These are phyloP conservation scores for Holacanthus passer DNA, from an alignment of 2,113 vertebrate species.

Conservation along the genomic window DNA sequence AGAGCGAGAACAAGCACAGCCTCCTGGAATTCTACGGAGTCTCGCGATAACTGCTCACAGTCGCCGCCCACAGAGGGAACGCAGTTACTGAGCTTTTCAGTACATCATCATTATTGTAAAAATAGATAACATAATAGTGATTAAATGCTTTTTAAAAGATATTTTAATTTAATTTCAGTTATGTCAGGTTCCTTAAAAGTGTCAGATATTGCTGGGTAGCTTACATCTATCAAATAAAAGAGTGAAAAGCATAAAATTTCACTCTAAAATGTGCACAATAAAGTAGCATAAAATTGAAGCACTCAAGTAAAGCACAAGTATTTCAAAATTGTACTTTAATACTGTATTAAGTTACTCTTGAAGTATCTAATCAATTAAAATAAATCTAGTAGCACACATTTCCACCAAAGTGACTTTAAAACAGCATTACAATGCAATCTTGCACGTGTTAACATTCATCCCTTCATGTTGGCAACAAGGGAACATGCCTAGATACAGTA, in stretches of 20 bases:
- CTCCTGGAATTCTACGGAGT: conserved; percentile 72
- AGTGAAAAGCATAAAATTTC: not conserved
- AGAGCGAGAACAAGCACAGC: conserved; percentile 45
- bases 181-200: not conserved
- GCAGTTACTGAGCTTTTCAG: not conserved
- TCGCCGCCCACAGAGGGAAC: conserved; percentile 47
- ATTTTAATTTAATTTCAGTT: not conserved
- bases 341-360: not conserved
- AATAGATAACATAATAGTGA: too few relatives aligned
- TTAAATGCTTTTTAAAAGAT: not conserved
- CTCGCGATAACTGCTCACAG: conserved; percentile 75
- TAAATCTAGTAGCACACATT: not conserved
- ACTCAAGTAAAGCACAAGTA: not conserved
- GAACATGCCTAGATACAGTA: conserved; percentile 70
- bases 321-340: not conserved
- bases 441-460: conserved; percentile 13
- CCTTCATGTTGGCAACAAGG: conserved; percentile 52
- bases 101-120: too few relatives aligned
- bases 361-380: not conserved
- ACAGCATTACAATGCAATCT: not conserved
- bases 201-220: too few relatives aligned
- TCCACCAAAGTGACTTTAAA: not conserved
- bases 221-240: not conserved
- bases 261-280: not conserved
- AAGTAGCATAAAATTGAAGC: not conserved